Conservation (phyloP, 2,888 invertebrate species). For the Smittia sp. region DNA sequence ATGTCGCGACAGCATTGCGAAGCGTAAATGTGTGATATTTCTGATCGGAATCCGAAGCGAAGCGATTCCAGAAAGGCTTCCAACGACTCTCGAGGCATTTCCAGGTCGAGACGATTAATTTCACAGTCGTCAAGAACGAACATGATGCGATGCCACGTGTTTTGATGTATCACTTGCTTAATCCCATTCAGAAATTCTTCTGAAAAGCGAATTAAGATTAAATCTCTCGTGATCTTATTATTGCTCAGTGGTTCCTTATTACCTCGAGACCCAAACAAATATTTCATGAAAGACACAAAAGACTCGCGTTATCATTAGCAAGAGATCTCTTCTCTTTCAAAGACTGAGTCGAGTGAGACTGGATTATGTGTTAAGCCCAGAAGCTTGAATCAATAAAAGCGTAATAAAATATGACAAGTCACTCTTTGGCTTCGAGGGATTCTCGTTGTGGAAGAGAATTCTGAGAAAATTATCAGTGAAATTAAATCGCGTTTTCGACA, state of each 20-base stretch:
- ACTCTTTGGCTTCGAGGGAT: neutral
- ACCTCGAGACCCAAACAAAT: neutral
- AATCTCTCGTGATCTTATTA: neutral
- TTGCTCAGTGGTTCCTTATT: neutral
- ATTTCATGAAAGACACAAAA: conserved; percentile 12
- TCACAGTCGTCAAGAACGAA: no score
- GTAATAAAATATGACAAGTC: conserved; percentile 26
- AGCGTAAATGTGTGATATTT: conserved; percentile 22
- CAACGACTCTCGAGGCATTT: no score
- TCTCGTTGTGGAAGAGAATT: neutral
- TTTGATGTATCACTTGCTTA: conserved; percentile 19
- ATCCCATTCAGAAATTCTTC: neutral
- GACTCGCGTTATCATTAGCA: neutral
- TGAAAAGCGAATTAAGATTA: conserved; percentile 12
- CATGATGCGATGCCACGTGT: neutral
- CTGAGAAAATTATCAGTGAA: conserved; percentile 3
- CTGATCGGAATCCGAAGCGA: neutral
- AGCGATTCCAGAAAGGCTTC: no score
- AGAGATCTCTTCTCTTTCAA: neutral
- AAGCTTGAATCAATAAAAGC: conserved; percentile 16
- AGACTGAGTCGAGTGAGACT: neutral
- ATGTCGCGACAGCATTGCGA: neutral
- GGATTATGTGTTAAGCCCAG: conserved; percentile 11
- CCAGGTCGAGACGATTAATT: no score
- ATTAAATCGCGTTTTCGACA: conserved; percentile 3